These are phyloP conservation scores for Eucera pruinosa DNA, from an alignment of 2,888 invertebrate genomes.

Conservation along the genomic window DNA sequence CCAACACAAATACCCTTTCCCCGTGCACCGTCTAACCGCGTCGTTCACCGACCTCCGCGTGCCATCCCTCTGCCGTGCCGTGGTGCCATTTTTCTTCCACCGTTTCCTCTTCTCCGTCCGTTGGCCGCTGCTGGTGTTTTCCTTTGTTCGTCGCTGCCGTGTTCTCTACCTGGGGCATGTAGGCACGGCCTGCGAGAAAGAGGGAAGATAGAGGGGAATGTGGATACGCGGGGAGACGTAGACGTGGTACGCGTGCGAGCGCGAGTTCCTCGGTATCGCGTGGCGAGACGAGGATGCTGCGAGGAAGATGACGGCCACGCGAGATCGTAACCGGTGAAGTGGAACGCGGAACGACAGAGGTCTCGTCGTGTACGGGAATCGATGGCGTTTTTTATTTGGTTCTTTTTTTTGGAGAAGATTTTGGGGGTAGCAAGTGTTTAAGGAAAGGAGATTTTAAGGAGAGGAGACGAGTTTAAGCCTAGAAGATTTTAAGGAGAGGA, in stretches of 20 bases:
- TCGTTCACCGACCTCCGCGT: conserved; percentile 44
- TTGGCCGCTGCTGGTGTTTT: conserved; percentile 8
- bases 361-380: no score
- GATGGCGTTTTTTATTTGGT: no score
- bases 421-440: no score
- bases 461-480: no score
- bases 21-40: conserved; percentile 4
- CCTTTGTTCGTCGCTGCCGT: conserved; percentile 56
- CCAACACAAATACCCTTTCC: conserved; percentile 39
- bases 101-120: not conserved
- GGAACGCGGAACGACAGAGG: not conserved
- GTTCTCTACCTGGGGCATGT: no score
- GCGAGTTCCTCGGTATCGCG: not conserved
- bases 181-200: no score
- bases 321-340: not conserved
- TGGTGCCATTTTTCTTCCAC: conserved; percentile 35
- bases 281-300: conserved; percentile 6
- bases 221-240: not conserved
- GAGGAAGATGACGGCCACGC: conserved; percentile 17
- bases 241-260: no score
- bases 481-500: no score
- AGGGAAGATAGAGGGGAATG: no score
- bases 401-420: no score
- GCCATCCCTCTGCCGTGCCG: conserved; percentile 37
- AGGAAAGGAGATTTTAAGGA: no score